These are phyloP conservation scores for Eumeta japonica DNA, from an alignment of 1,140 invertebrate species.

Conservation along the genomic window DNA sequence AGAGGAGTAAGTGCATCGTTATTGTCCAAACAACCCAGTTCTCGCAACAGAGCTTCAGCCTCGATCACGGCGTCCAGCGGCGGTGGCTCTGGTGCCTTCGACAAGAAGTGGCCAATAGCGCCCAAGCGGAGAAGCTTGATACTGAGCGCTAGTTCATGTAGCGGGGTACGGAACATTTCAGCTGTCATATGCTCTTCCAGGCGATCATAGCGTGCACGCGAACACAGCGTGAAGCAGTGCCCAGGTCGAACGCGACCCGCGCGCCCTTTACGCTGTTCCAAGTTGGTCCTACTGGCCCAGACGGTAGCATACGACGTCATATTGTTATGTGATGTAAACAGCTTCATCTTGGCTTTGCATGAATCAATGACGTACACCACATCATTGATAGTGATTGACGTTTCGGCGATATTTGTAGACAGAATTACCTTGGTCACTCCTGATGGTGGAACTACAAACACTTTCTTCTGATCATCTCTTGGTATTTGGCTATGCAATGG, in stretches of 20 bases:
- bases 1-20: conserved; percentile 86
- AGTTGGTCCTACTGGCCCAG: conserved; percentile 89
- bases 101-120: conserved; percentile 86
- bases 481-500: conserved; percentile 90
- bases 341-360: conserved; percentile 93
- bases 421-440: conserved; percentile 64
- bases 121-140: conserved; percentile 84
- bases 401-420: conserved; percentile 91
- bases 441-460: conserved; percentile 76
- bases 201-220: conserved; percentile 67
- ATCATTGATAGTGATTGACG: conserved; percentile 95
- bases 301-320: conserved; percentile 93
- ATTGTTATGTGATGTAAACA: conserved; percentile 94
- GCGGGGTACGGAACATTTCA: conserved; percentile 93
- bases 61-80: conserved; percentile 92
- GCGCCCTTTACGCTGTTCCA: conserved; percentile 84
- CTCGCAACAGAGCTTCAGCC: conserved; percentile 72
- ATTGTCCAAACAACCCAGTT: conserved; percentile 85
- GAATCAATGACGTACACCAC: conserved; percentile 95
- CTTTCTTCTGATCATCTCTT: conserved; percentile 84
- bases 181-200: conserved; percentile 91
- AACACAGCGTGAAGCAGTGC: conserved; percentile 87
- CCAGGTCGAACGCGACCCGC: conserved; percentile 87
- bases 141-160: conserved; percentile 79
- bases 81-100: conserved; percentile 91